Base-by-base conservation (phyloP, 1,140 invertebrate species). In the Euglossa dilemma region DNA sequence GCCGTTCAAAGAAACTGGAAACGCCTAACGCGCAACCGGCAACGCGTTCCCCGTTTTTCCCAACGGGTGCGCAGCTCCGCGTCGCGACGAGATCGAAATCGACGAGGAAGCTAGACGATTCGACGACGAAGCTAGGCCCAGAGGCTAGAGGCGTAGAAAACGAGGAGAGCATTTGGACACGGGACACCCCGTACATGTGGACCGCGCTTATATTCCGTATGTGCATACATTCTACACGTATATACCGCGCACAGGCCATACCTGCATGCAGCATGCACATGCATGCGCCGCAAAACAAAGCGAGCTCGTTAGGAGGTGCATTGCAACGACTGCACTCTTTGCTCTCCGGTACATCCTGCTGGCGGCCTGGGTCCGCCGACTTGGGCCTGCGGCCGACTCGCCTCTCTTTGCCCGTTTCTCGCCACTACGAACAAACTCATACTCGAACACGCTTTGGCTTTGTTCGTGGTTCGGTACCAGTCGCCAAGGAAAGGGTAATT, bases 241-340 rank as follows among this genome's bases (percentile, higher is more conserved):
- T 85, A 87, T 87, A 75, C 74, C 80, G 76, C 36, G 71, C 54
- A 16, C 50, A 66, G 89, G n/a, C 88, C 87, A 89, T 87, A 91
- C 86, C 85, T 77, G 85, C 88, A 91, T 90, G 83, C 84, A 79
- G 84, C 90, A 89, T 91, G 92, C 88, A 90, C 91, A 91, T 90
- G 90, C 87, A 90, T 90, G 89, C 85, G 83, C 89, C 80, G 90
- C 93, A 93, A 94, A 94, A 94, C 94, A 94, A 94, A 94, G 94
- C 93, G 91, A 94, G 93, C 93, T 94, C 94, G 94, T 94, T 94
- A 94, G 90, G 91, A 93, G 91, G 91, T 91, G 92, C 92, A 93
- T 93, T 89, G 93, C 91, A 93, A 93, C 91, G 91, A 92, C 90
- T 93, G 91, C 88, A 92, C 92, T 91, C 92, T 92, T 92, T 92